Evolutionary conservation across 2,888 invertebrate genomes (phyloP).

Genomic region (Caenorhabditis panamensis): DNA sequence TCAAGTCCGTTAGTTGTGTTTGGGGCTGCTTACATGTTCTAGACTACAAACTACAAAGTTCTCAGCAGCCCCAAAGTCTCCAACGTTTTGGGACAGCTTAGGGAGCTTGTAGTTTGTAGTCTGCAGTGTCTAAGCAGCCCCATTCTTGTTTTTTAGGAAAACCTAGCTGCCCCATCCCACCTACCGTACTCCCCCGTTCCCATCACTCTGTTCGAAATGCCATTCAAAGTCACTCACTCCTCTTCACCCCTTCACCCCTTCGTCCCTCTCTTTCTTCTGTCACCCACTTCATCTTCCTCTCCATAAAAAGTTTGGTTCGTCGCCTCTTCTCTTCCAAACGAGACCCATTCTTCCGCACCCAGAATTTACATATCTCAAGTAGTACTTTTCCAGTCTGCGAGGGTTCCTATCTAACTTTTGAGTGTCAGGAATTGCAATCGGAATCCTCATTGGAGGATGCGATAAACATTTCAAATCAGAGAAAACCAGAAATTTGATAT

Average conservation of each 20-base stretch:
- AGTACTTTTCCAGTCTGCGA: not conserved
- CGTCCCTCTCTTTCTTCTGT: conserved; percentile 1
- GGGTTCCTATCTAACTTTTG: not conserved
- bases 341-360: not conserved
- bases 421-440: not conserved
- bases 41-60: too few species aligned
- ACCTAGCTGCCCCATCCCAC: not conserved
- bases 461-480: not conserved
- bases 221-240: conserved; percentile 9
- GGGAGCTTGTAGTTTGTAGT: too few species aligned
- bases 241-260: not conserved
- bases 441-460: not conserved
- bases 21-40: too few species aligned
- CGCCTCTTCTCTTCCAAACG: conserved; percentile 4
- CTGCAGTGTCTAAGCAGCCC: not conserved
- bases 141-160: too few species aligned
- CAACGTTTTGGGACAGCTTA: too few species aligned
- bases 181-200: not conserved
- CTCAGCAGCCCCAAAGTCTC: too few species aligned
- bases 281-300: conserved; percentile 20
- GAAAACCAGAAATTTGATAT: conserved; percentile 13
- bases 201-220: not conserved
- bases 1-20: too few species aligned
- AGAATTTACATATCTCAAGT: conserved; percentile 25
- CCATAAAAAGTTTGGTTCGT: not conserved